Percentiles rank a stretch among this genome's conserved stretches.
Conservation (phyloP, 30 jellyfish, hydroid and myxozoan species). For the Hydractinia symbiolongicarpus region DNA sequence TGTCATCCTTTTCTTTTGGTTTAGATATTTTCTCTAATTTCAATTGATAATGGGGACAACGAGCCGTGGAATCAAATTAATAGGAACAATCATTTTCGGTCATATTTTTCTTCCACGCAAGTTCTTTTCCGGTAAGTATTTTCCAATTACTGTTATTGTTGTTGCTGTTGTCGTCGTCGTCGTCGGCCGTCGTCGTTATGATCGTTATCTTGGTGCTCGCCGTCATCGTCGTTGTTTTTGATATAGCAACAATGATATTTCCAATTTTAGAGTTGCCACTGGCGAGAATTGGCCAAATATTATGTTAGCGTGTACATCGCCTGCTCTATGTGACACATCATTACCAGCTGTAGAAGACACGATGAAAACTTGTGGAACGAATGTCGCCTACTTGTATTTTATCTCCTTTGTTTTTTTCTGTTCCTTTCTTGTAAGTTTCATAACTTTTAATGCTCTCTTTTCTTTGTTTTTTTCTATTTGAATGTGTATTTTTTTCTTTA, state of each 20-base stretch:
- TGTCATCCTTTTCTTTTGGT: neutral
- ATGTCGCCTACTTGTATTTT: constrained; percentile 53
- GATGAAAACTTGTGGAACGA: constrained; percentile 51
- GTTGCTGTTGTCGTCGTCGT: too few species aligned
- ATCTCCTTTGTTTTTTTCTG: constrained; percentile 50
- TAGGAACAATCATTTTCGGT: constrained; percentile 60
- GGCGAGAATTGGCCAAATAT: constrained; percentile 91
- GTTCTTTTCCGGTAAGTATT: constrained; percentile 42
- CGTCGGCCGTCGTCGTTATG: neutral
- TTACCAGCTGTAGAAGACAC: constrained; percentile 37
- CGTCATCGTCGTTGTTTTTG: neutral
- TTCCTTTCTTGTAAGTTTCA: constrained; percentile 40
- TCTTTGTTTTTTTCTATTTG: neutral
- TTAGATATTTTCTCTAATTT: constrained; percentile 50
- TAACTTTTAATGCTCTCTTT: neutral
- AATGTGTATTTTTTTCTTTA: neutral
- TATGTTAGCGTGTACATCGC: constrained; percentile 69
- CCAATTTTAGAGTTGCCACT: constrained; percentile 50
- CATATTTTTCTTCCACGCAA: constrained; percentile 55
- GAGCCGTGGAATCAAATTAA: constrained; percentile 66
- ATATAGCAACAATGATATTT: neutral
- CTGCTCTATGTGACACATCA: constrained; percentile 55
- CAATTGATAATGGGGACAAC: constrained; percentile 20
- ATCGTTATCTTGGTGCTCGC: neutral
- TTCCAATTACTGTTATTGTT: too few species aligned